These are phyloP conservation scores for Beaufortia kweichowensis DNA, from an alignment of 2,113 vertebrate species.

Conservation along the genomic window DNA sequence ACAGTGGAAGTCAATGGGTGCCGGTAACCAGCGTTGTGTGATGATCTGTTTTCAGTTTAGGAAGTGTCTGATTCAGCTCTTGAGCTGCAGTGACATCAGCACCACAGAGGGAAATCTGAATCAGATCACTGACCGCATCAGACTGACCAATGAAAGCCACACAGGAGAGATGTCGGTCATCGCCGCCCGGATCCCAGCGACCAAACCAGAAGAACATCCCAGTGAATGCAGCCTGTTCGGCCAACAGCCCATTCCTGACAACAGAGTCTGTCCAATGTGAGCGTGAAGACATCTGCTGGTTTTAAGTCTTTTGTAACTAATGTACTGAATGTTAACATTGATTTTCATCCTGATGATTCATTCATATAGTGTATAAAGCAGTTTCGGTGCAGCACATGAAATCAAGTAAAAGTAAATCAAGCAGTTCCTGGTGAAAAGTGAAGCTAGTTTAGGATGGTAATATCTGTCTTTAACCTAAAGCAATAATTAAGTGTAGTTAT, in stretches of 20 bases:
- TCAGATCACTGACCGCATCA: constrained; percentile 67
- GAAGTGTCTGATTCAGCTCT: constrained; percentile 81
- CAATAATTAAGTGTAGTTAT: too few relatives aligned
- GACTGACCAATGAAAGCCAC: constrained; percentile 66
- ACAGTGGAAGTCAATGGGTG: too few relatives aligned
- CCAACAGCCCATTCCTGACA: constrained; percentile 74
- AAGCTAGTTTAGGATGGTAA: too few relatives aligned
- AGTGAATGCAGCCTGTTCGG: constrained; percentile 65
- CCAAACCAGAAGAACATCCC: constrained; percentile 64
- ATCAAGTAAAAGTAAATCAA: too few relatives aligned
- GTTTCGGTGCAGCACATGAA: too few relatives aligned
- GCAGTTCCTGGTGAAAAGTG: too few relatives aligned
- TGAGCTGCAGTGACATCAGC: constrained; percentile 63
- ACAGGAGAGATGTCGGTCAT: constrained; percentile 75
- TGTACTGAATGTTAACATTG: background rate
- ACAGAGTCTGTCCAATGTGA: constrained; percentile 75
- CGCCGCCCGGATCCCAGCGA: constrained; percentile 63
- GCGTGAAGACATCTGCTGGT: constrained; percentile 48
- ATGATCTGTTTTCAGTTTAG: constrained; percentile 75
- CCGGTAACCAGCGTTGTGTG: too few relatives aligned
- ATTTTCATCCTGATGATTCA: too few relatives aligned
- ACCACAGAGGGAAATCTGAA: constrained; percentile 66
- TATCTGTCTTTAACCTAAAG: too few relatives aligned
- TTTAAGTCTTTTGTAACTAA: background rate
- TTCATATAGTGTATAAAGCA: too few relatives aligned